Evolutionary conservation across 2,888 invertebrate genomes (phyloP).

Genomic region (Caenorhabditis doughertyi): DNA sequence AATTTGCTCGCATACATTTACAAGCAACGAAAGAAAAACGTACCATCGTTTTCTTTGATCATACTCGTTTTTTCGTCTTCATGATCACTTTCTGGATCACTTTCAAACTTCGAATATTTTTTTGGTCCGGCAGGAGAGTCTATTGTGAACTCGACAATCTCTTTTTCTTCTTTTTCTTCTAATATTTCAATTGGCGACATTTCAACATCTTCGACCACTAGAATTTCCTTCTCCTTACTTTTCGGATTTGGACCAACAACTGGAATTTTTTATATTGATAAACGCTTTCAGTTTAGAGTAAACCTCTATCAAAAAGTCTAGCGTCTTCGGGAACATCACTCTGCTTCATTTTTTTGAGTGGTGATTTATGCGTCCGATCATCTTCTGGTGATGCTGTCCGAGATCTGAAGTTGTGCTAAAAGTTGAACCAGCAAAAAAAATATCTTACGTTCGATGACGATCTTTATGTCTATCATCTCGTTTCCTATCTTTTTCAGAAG

Average conservation of each 20-base stretch:
- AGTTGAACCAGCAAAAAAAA: not conserved
- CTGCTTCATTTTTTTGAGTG: slow-evolving; percentile 16
- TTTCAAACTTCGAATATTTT: slow-evolving; percentile 76
- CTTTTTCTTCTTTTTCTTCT: slow-evolving; percentile 42
- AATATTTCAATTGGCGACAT: slow-evolving; percentile 58
- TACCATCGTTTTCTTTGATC: not conserved
- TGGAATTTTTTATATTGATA: not conserved
- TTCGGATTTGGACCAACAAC: slow-evolving; percentile 40
- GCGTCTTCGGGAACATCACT: slow-evolving; percentile 24
- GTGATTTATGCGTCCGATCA: slow-evolving; percentile 17
- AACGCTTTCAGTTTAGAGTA: not conserved
- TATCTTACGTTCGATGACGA: slow-evolving; percentile 32
- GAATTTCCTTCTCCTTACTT: slow-evolving; percentile 38
- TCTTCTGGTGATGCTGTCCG: slow-evolving; percentile 19
- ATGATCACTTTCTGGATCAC: slow-evolving; percentile 68
- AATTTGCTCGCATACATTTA: not conserved
- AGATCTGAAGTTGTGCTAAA: not conserved
- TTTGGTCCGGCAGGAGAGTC: slow-evolving; percentile 65
- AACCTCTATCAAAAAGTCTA: slow-evolving; percentile 42
- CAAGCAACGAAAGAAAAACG: too few species aligned
- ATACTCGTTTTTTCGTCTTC: slow-evolving; percentile 15
- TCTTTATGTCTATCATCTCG: slow-evolving; percentile 33
- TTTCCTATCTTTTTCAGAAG: slow-evolving; percentile 41
- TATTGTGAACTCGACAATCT: slow-evolving; percentile 46
- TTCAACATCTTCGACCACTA: slow-evolving; percentile 52